These are phyloP conservation scores for Sitobion miscanthi DNA, from an alignment of 1,140 invertebrate species.

Conservation along the genomic window DNA sequence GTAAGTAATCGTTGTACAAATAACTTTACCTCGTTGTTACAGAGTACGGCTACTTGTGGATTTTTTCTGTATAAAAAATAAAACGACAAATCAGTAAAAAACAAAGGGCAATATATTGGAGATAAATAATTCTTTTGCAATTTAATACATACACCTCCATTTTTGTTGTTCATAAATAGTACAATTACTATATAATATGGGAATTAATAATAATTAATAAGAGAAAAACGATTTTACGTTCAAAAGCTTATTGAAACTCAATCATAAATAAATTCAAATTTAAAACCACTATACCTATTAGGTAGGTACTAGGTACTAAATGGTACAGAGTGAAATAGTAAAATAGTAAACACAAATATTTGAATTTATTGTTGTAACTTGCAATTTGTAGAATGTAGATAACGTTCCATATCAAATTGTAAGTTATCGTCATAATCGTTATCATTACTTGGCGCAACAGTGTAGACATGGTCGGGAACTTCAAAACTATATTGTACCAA, in stretches of 20 bases:
- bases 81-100: not conserved
- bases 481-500: not conserved
- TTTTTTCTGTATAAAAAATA: conserved; percentile 45
- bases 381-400: too few relatives aligned
- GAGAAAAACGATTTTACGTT: not conserved
- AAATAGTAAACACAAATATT: too few relatives aligned
- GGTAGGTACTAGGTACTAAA: too few relatives aligned
- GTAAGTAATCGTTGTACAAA: not conserved
- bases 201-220: too few relatives aligned
- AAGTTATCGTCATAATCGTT: not conserved
- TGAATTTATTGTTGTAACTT: too few relatives aligned
- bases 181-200: too few relatives aligned
- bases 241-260: not conserved
- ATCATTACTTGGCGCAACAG: not conserved
- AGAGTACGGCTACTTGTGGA: conserved; percentile 54
- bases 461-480: not conserved
- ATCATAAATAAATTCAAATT: not conserved
- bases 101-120: not conserved
- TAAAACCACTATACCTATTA: too few relatives aligned
- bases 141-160: conserved; percentile 49
- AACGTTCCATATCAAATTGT: too few relatives aligned
- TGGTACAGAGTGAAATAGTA: too few relatives aligned
- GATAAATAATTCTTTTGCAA: not conserved
- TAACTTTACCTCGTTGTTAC: conserved; percentile 48
- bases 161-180: not conserved